Percentiles rank a stretch among this genome's conserved stretches.
phyloP scores from a whole-genome alignment of 2,113 vertebrate genomes.

The Daubentonia madagascariensis region DNA sequence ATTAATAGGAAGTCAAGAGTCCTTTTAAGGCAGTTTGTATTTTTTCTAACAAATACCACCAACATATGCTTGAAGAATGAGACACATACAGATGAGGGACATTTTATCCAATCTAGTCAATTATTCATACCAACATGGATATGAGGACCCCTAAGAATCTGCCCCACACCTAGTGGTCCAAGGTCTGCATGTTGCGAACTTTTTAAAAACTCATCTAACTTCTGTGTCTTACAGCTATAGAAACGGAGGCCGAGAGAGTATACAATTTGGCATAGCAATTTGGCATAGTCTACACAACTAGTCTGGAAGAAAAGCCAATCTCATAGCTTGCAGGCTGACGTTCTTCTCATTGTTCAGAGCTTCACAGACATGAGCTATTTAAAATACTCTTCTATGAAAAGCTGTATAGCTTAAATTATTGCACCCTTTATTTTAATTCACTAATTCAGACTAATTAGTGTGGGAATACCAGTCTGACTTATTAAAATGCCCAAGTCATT shows the following conservation, averaged over 20 bases:
- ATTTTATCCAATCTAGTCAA: neutral
- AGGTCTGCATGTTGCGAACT: neutral
- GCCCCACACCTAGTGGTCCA: neutral
- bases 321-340: neutral
- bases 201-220: neutral
- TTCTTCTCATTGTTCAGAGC: neutral
- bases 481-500: neutral
- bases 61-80: neutral
- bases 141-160: neutral
- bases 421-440: neutral
- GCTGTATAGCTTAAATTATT: neutral
- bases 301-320: neutral
- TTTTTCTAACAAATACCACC: neutral
- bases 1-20: neutral
- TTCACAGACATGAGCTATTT: neutral
- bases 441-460: neutral
- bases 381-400: conserved; percentile 7
- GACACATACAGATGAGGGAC: neutral
- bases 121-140: neutral
- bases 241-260: neutral
- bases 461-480: neutral
- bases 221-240: neutral
- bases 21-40: neutral
- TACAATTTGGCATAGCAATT: neutral
- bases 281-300: neutral